Evolutionary conservation across 2,888 invertebrate species (phyloP), one percentile per base, ranked within the genome.

Genomic region (Macrophya alboannulata): DNA sequence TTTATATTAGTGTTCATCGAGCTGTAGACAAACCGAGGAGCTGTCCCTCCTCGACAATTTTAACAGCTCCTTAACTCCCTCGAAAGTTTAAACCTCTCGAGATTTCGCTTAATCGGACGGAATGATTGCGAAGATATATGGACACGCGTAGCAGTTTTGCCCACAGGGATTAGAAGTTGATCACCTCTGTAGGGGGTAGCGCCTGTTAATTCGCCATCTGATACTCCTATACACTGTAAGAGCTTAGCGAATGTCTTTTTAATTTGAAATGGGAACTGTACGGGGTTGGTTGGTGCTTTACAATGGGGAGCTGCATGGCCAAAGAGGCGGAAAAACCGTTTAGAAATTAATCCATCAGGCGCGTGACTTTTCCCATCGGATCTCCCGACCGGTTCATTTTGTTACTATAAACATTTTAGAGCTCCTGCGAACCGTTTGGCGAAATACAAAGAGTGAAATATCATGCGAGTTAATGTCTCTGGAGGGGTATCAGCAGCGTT

Each of bases 1-100:
- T 92, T 91, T 92, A 92, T 92, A 92, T 92, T 92, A 92, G 91
- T 88, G 90, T 88, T 88, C 89, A 87, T 86, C 89, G 90, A 87
- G 90, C 89, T 90, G 90, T 89, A 71, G 71, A 68, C 83, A 71
- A 71, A 83, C 83, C 68, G 89, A 87, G 86, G n/a, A n/a, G 88
- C 88, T 88, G 84, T 84, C 87, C 87, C 85, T 86, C 88, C 89
- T 89, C 89, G 89, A 88, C 90, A 88, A 91, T 90, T 91, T 88
- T 85, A 87, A 84, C 88, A 87, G 87, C 85, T 79, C 85, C 83
- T 84, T 84, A 72, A 74, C 84, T 74, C 84, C 71, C 59, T 65
- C 48, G 68, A 68, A 83, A 83, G 83, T 83, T 83, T 83, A 83
- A 83, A 68, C 83, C 88, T 87, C 88, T 86, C 85, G 90, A 87